Conservation (phyloP, 2,113 vertebrate species). For the Myiozetetes cayanensis region DNA sequence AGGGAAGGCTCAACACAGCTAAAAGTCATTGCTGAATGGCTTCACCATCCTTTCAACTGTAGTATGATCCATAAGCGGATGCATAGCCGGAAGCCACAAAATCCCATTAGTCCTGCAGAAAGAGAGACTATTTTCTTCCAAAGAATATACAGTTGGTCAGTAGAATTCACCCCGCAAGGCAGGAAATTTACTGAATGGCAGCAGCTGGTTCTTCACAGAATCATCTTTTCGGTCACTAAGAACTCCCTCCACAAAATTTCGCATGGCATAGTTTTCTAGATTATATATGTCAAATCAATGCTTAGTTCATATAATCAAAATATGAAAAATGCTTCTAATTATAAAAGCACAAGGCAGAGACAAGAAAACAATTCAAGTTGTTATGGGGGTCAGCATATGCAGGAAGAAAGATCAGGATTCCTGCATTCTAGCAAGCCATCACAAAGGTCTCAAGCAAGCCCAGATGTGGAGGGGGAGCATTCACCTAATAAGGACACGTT, state of each 20-base stretch:
- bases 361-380: background rate
- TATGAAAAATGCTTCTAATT: background rate
- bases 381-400: background rate
- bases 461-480: background rate
- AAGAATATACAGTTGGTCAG: background rate
- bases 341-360: background rate
- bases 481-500: background rate
- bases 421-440: background rate
- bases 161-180: background rate
- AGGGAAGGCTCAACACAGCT: background rate
- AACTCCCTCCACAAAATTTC: background rate
- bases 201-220: background rate
- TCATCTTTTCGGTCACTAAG: background rate
- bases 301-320: background rate
- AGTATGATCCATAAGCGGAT: background rate
- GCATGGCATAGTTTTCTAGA: background rate
- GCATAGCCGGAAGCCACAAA: background rate
- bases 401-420: background rate
- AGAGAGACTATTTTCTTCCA: background rate
- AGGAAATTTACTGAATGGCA: background rate
- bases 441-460: background rate
- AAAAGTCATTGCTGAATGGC: background rate
- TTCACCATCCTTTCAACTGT: background rate
- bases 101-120: background rate
- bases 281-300: background rate